Percentiles rank a stretch among this genome's conserved stretches.
phyloP scores from a whole-genome alignment of 2,888 invertebrate genomes.

The Parnassius orleans region DNA sequence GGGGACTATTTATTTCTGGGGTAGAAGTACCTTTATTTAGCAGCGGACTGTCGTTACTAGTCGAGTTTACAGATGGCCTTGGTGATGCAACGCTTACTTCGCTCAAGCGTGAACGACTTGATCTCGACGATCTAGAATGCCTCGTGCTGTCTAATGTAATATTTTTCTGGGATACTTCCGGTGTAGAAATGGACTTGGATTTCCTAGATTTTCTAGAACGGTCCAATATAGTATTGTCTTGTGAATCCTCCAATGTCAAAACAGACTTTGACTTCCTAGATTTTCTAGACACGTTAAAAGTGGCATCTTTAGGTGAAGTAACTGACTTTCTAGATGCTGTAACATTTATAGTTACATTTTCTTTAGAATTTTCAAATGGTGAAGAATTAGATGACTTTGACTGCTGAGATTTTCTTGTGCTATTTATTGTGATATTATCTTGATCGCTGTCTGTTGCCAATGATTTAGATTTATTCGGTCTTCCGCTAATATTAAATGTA shows the following conservation, averaged over 20 bases:
- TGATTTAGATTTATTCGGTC: constrained; percentile 45
- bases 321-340: constrained; percentile 1
- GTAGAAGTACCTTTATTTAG: constrained; percentile 44
- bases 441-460: constrained; percentile 20
- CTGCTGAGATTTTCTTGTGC: constrained; percentile 4
- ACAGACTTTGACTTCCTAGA: constrained; percentile 11
- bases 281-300: constrained; percentile 1
- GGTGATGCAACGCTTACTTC: not conserved
- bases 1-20: constrained; percentile 44
- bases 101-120: not conserved
- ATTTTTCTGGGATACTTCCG: not conserved
- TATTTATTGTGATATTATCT: not conserved
- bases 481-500: constrained; percentile 39
- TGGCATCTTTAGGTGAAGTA: not conserved
- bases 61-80: constrained; percentile 9
- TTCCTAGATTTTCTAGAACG: constrained; percentile 1
- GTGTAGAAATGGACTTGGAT: not conserved
- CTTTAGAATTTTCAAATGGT: not conserved
- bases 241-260: not conserved
- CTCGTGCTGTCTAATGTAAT: not conserved
- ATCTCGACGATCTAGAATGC: not conserved
- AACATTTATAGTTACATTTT: not conserved
- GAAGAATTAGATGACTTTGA: not conserved
- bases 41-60: constrained; percentile 17
- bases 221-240: constrained; percentile 1